phyloP scores from a whole-genome alignment of 2,113 vertebrate species.

The Tylochromis polylepis region DNA sequence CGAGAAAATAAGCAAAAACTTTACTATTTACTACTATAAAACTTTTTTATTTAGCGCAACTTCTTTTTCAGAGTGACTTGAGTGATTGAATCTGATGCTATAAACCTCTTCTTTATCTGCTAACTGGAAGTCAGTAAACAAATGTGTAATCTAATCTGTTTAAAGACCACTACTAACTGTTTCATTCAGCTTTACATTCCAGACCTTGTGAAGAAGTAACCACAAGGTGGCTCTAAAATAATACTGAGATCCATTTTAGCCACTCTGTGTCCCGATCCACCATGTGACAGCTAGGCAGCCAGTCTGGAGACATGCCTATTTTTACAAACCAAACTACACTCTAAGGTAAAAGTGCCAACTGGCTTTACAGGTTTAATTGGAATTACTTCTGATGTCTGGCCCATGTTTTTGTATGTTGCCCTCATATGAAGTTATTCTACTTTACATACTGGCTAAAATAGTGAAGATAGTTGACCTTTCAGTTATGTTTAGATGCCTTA shows the following conservation, averaged over 20 bases:
- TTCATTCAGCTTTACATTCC: not conserved
- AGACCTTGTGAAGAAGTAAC: not conserved
- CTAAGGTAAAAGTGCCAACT: not conserved
- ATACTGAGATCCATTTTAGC: conserved; percentile 35
- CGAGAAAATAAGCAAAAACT: not conserved
- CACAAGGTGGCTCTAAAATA: not conserved
- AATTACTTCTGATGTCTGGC: not conserved
- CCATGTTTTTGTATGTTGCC: not conserved
- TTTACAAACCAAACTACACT: conserved; percentile 11
- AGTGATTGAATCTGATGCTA: not conserved
- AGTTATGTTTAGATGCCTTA: not conserved
- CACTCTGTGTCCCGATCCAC: conserved; percentile 6
- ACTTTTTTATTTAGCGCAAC: not conserved
- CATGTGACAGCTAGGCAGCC: not conserved
- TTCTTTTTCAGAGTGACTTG: not conserved
- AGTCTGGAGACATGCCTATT: conserved; percentile 5
- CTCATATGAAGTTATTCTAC: not conserved
- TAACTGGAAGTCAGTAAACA: not conserved
- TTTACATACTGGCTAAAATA: not conserved
- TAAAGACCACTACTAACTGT: not conserved
- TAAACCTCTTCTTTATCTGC: not conserved
- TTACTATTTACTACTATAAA: too few species aligned
- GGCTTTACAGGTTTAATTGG: conserved; percentile 15
- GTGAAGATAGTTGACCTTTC: not conserved
- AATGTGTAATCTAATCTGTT: not conserved